Percentiles rank a stretch among this genome's conserved stretches.
Conservation (phyloP, 2,113 vertebrate species). For the Tricholaema leucomelas region DNA sequence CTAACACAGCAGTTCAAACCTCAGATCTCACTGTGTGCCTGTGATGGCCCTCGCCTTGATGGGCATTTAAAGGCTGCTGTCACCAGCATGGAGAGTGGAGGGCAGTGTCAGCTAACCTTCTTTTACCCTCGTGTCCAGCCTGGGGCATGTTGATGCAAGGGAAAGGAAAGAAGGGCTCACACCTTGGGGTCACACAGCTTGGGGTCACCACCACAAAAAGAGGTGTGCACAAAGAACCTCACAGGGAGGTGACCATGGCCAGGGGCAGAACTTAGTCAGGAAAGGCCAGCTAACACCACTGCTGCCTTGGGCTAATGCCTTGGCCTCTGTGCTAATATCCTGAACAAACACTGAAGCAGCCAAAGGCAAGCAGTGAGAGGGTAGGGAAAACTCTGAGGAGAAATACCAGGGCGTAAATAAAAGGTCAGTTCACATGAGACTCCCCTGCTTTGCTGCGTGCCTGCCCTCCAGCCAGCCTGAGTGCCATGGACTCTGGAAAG, state of each 20-base stretch:
- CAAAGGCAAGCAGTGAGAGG: not conserved
- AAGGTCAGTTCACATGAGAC: not conserved
- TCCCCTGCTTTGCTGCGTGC: not conserved
- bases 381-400: not conserved
- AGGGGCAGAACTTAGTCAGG: not conserved
- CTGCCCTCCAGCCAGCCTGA: not conserved
- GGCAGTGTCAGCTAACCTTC: not conserved
- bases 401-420: not conserved
- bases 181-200: not conserved
- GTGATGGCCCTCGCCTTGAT: not conserved
- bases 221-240: not conserved
- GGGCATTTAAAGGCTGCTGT: not conserved
- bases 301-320: not conserved
- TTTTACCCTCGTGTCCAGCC: not conserved
- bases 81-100: not conserved
- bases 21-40: not conserved
- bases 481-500: not conserved
- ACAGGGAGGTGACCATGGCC: rapidly evolving
- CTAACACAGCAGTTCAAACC: not conserved
- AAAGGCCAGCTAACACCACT: not conserved
- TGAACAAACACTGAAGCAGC: not conserved
- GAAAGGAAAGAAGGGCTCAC: not conserved
- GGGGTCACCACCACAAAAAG: not conserved
- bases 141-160: not conserved
- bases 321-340: not conserved